Evolutionary conservation across 2,113 vertebrate species (phyloP), one percentile per base, ranked within the genome.

Genomic region (Caretta caretta): DNA sequence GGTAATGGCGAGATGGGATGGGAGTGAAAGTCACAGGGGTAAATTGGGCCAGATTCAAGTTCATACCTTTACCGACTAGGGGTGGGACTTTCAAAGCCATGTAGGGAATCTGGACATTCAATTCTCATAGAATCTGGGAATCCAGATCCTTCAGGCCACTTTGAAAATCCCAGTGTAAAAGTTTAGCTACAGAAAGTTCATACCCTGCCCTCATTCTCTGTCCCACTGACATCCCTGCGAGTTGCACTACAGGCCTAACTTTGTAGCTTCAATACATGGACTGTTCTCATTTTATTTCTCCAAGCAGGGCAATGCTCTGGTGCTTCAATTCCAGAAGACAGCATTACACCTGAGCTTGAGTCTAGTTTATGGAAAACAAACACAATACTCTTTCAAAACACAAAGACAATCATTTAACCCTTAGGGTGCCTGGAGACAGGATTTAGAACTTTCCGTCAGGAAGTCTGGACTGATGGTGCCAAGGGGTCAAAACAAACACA

Each of bases 51-150:
- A 76, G 22, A 12, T 48, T 27, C 24, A 78, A 88, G 87, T n/a
- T 83, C 54, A 31, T 9, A 1, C 46, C 2, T 65, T 90, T 80
- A 72, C 22, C 31, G 86, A 79, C 54, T 92, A 86, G 27, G 75
- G 88, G 92, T 91, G 95, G 80, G 86, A 95, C 90, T 90, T 93
- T 94, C 75, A 88, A 93, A 79, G 92, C 87, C 83, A 90, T 78
- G 76, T 80, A 35, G 92, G 93, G 93, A 94, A 90, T 1, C 10
- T 0, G 0, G 59, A 29, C 1, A 22, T 49, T 86, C 24, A 42
- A 1, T 82, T 83, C 93, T 86, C 69, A 49, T 13, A 84, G 20
- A 78, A 72, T 38, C 65, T n/a, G 86, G 93, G 56, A 48, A 83
- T 81, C 91, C 89, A 83, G 87, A 83, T 69, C 87, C 84, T 90